Evolutionary conservation across 1,140 invertebrate genomes (phyloP), one percentile per base, ranked within the genome.

Genomic region (Nasonia vitripennis): DNA sequence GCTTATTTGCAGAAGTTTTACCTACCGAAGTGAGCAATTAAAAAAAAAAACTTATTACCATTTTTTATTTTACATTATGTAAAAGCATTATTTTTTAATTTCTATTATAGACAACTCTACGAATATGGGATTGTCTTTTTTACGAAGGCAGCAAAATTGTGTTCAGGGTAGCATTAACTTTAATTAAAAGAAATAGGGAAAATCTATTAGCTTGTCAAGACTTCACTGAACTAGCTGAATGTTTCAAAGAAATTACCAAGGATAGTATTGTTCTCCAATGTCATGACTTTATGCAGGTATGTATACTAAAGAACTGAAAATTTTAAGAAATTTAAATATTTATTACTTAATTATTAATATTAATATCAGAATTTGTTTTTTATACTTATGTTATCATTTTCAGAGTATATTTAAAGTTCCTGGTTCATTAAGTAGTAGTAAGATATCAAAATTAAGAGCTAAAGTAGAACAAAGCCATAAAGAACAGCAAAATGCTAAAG

Each of bases 61-160:
- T 67, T 55, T 67, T 55, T 80, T 45, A n/a, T 55, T 23, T 4
- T 45, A 23, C 62, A 27, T 78, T 78, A 68, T 9, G 10, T 68
- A 45, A 27, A 7, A 45, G 23, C 74, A 75, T 73, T 37, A 10
- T 68, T 74, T 84, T 81, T 9, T 81, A 73, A 70, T 78, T 79
- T 88, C 83, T 92, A 31, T 83, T 91, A n/a, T 90, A 96, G 95
- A 98, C 98, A 45, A 97, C 98, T 55, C 92, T 98, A 3, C 94
- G 98, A 89, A 96, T 99, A 91, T 98, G 98, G 98, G 98, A 99
- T 92, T 98, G 98, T 89, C 93, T 99, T 70, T 98, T 99, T 92
- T 96, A 97, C 88, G 98, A 99, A 93, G 98, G 98, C 31, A 97
- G 96, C 67, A 99, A 98, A 92, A 95, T 97, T 85, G 91, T 98